These are phyloP conservation scores for Dysidea cf. avara DNA, from an alignment of 37 sponge, comb jelly and placozoan genomes.

Conservation along the genomic window DNA sequence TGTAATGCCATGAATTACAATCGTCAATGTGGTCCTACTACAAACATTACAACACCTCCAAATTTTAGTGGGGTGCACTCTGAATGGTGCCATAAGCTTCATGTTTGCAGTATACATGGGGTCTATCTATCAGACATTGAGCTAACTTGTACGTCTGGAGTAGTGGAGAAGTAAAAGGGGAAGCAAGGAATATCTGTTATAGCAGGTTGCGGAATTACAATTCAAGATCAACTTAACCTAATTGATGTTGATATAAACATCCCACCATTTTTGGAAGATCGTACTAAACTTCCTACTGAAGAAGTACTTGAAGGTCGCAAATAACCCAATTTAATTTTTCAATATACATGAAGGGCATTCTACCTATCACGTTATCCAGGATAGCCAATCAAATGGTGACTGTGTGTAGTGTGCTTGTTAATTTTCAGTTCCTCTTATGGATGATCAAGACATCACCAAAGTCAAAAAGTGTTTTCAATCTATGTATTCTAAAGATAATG, in stretches of 20 bases:
- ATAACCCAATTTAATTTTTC: too few species aligned
- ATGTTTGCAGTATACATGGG: background rate
- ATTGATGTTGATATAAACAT: constrained; percentile 20
- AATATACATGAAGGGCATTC: too few species aligned
- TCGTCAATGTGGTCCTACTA: background rate
- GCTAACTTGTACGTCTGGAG: background rate
- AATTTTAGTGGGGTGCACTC: background rate
- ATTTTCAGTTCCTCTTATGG: too few species aligned
- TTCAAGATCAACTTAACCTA: background rate
- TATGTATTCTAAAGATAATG: too few species aligned
- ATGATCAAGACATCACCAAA: too few species aligned
- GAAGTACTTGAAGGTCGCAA: constrained; percentile 32
- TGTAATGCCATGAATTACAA: too few species aligned
- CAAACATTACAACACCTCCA: background rate
- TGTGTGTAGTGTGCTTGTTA: too few species aligned
- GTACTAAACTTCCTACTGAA: constrained; percentile 19
- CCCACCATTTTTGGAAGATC: constrained; percentile 40
- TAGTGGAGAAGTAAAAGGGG: background rate
- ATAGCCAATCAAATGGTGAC: too few species aligned
- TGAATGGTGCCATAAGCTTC: constrained; percentile 2
- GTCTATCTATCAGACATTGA: constrained; percentile 1
- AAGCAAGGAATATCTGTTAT: background rate
- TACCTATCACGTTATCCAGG: too few species aligned
- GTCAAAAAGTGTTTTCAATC: too few species aligned
- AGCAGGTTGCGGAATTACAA: constrained; percentile 13